Evolutionary conservation across 2,888 invertebrate species (phyloP).

Genomic region (Apamea monoglypha): DNA sequence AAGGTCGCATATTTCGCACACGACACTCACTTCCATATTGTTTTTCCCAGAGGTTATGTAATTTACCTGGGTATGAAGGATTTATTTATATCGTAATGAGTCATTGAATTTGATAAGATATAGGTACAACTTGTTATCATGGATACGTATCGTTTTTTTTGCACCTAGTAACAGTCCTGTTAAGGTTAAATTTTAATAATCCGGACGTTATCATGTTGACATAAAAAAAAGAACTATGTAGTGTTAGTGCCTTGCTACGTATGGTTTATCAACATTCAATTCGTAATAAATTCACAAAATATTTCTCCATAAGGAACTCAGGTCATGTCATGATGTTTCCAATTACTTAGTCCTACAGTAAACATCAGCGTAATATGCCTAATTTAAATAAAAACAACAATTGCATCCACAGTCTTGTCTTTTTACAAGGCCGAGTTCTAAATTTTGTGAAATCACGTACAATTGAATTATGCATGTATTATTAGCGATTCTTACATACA

Average conservation of each 20-base stretch:
- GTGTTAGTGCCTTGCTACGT: not conserved
- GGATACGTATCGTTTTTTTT: slow-evolving; percentile 11
- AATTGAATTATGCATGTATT: slow-evolving; percentile 44
- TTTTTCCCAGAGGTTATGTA: slow-evolving; percentile 21
- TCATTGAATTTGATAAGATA: slow-evolving; percentile 52
- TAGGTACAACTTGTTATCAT: slow-evolving; percentile 8
- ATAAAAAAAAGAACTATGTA: not conserved
- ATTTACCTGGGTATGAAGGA: slow-evolving; percentile 2
- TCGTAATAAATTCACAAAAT: not conserved
- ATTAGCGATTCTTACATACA: slow-evolving; percentile 39
- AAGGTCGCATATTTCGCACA: slow-evolving; percentile 44
- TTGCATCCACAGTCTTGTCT: slow-evolving; percentile 22
- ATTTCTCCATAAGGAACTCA: not conserved
- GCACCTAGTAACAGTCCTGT: slow-evolving; percentile 22
- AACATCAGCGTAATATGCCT: not conserved
- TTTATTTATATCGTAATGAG: slow-evolving; percentile 32
- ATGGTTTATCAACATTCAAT: not conserved
- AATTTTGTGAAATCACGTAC: slow-evolving; percentile 52
- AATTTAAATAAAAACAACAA: slow-evolving; percentile 22
- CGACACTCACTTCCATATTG: slow-evolving; percentile 13
- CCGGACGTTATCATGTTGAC: not conserved
- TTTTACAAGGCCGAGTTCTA: slow-evolving; percentile 33
- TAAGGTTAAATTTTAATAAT: slow-evolving; percentile 13
- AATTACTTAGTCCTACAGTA: not conserved
- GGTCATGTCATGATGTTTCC: not conserved